Base-by-base conservation (phyloP, 2,113 vertebrate genomes). In the cattle (Bos taurus) region DNA sequence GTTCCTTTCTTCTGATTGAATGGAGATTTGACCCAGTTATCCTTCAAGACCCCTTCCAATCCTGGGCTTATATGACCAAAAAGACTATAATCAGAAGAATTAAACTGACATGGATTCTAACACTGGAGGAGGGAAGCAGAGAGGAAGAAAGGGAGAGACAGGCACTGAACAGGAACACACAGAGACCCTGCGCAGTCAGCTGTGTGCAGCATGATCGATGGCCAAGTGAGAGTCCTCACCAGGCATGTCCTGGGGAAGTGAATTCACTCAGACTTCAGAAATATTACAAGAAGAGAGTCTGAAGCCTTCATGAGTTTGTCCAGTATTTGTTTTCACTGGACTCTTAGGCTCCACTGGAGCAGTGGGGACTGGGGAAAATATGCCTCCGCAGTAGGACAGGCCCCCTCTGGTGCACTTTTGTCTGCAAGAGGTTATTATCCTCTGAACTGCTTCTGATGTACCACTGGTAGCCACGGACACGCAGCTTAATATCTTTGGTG, bases 51-150 rank as follows among this genome's bases (percentile, higher is more conserved):
- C 19, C 57, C 56, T 94, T 60, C 40, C 10, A 80, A 46, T 21
- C 21, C n/a, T 97, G 30, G 40, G 83, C 43, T 93, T 97, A 77
- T 81, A 74, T 80, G 36, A 78, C 59, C 33, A 95, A 90, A 96
- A 67, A 46, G 80, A 91, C 7, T 91, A 9, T 71, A 30, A 86
- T 59, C 36, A 40, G 54, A 71, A 64, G n/a, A 95, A 88, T 94
- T 77, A 74, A 82, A 71, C 23, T 62, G 67, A 30, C 82, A 14
- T 57, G 13, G 19, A 56, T 67, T 94, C 50, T 92, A 62, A 80
- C 54, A 14, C 11, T 83, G 81, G n/a, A 40, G 43, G 77, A 83
- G n/a, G 6, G 48, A 59, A 50, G 54, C 13, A 36, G 43, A 83
- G 6, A 67, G 36, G 21, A 36, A 59, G 52, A 48, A 21, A 48